phyloP scores from a whole-genome alignment of 2,113 vertebrate genomes.

The Varanus salvator region DNA sequence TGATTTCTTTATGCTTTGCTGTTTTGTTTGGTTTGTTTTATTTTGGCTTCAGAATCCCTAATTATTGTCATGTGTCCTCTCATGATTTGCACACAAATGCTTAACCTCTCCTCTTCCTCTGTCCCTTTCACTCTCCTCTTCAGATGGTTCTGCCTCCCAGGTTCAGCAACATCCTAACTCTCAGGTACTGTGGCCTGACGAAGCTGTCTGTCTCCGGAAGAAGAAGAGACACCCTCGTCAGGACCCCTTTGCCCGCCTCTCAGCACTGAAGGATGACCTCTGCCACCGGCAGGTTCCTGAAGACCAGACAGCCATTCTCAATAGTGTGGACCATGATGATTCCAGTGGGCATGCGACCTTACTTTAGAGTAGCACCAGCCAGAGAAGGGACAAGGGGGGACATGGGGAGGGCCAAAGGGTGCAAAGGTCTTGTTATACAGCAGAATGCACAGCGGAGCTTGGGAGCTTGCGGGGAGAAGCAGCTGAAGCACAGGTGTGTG shows the following conservation, averaged over 20 bases:
- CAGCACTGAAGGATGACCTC: conserved; percentile 84
- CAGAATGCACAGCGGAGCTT: fast-evolving
- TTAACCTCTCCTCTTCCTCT: conserved; percentile 31
- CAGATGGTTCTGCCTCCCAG: conserved; percentile 95
- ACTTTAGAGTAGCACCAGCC: conserved; percentile 78
- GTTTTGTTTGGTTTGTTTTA: background rate
- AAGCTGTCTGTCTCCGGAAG: conserved; percentile 90
- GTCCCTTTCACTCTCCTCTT: conserved; percentile 39
- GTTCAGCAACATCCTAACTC: conserved; percentile 94
- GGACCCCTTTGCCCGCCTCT: conserved; percentile 91
- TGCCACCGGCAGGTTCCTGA: conserved; percentile 89
- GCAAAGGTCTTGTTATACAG: background rate
- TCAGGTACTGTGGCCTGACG: conserved; percentile 89
- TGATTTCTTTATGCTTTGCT: background rate
- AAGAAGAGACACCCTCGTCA: conserved; percentile 91
- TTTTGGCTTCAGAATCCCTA: background rate
- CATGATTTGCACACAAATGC: background rate
- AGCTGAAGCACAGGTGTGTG: background rate
- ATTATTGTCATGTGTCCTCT: conserved; percentile 2
- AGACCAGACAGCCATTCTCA: conserved; percentile 94
- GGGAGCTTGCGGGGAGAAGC: background rate
- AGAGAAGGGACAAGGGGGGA: conserved; percentile 45
- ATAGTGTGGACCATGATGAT: conserved; percentile 89
- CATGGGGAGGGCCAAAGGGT: conserved; percentile 33
- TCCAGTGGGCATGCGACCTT: conserved; percentile 88